Base-by-base conservation (phyloP, 1,140 invertebrate genomes). In the Glossosoma conforme region DNA sequence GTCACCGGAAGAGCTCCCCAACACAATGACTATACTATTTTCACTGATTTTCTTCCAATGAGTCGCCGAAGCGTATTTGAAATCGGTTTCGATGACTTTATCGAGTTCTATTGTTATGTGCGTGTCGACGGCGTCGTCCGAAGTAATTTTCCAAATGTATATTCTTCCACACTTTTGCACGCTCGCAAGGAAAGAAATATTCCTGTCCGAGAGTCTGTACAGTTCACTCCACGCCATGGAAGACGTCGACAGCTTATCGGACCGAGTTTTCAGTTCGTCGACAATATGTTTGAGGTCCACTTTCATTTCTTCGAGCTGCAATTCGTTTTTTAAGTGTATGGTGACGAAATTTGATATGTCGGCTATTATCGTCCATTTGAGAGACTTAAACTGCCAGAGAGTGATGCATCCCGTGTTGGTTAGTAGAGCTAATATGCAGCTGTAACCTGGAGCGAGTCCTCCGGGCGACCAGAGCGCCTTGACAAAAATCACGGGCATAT, bases 101-200 rank as follows among this genome's bases (percentile, higher is more conserved):
- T 44, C 48, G 15, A 51, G 15, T 9, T 44, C 32, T 1, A 35
- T 36, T 10, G 13, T 14, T 8, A 37, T 15, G 1, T 36, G n/a
- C 1, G 22, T 18, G 10, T 51, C 41, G 1, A 13, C 15, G 2
- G 21, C n/a, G 17, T 37, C 28, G 1, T 24, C 22, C 9, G 48
- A 21, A 3, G 30, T 37, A n/a, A 51, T 25, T 38, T 37, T 51
- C 40, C 41, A 44, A 14, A 51, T 37, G 11, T 51, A 51, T 19
- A 51, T 21, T 2, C 44, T 42, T 0, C 48, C 48, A 19, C 32
- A 38, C 25, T 37, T 44, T 44, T 51, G 48, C n/a, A 44, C 14
- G 10, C 30, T 37, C 2, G 22, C 18, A 22, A 51, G 41, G 22
- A 51, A 51, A 6, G 33, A n/a, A n/a, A 51, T 9, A 1, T 21